These are phyloP conservation scores for Synanthedon formicaeformis DNA, from an alignment of 2,888 invertebrate species.

Conservation along the genomic window DNA sequence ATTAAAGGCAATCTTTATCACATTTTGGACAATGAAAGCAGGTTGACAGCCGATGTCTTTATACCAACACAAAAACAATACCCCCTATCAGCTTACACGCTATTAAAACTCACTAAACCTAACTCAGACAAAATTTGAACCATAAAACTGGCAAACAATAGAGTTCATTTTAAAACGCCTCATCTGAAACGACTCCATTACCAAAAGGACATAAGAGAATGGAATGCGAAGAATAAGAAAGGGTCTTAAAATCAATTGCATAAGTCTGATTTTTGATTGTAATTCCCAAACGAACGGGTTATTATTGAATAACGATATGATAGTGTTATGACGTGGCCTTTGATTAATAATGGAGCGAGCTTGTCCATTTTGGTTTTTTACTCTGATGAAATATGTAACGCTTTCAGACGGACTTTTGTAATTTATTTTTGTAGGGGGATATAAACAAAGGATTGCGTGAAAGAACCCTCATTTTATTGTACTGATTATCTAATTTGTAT, in stretches of 20 bases:
- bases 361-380: slow-evolving; percentile 46
- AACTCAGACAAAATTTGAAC: slow-evolving; percentile 11
- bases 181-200: slow-evolving; percentile 9
- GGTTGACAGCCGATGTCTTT: slow-evolving; percentile 59
- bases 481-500: too few relatives aligned
- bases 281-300: slow-evolving; percentile 42
- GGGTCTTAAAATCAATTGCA: accelerated
- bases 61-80: slow-evolving; percentile 60
- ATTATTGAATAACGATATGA: slow-evolving; percentile 63
- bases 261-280: slow-evolving; percentile 12
- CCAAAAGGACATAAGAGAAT: slow-evolving; percentile 15
- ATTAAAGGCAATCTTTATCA: slow-evolving; percentile 44
- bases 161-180: slow-evolving; percentile 10
- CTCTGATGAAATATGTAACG: slow-evolving; percentile 52
- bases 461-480: not conserved
- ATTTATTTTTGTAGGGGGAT: slow-evolving; percentile 1
- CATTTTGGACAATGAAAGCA: slow-evolving; percentile 34
- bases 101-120: slow-evolving; percentile 31
- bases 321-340: slow-evolving; percentile 65
- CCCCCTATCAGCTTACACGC: slow-evolving; percentile 47
- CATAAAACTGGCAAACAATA: slow-evolving; percentile 5
- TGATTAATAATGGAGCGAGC: slow-evolving; percentile 66
- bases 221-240: slow-evolving; percentile 5
- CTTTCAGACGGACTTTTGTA: slow-evolving; percentile 28
- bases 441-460: not conserved